Evolutionary conservation across 2,797 vertebrate genomes (phyloP).

Genomic region (Nothura maculosa): DNA sequence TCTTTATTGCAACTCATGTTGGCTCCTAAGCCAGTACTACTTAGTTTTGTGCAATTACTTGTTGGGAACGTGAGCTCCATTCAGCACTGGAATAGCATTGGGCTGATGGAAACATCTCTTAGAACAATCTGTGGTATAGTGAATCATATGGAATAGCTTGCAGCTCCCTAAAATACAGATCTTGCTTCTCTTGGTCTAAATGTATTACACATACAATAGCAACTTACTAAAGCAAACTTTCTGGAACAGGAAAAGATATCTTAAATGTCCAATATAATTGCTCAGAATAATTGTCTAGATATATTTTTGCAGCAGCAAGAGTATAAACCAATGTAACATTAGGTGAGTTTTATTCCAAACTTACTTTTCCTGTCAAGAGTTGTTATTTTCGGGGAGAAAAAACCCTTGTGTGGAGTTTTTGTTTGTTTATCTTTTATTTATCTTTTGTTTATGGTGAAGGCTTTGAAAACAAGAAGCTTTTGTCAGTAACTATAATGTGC

Average conservation of each 20-base stretch:
- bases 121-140: constrained; percentile 25
- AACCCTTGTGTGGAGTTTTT: not conserved
- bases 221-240: not conserved
- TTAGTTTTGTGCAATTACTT: not conserved
- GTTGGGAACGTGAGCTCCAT: not conserved
- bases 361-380: not conserved
- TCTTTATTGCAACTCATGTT: not conserved
- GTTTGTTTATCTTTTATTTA: constrained; percentile 4
- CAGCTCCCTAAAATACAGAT: not conserved
- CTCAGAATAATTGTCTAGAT: too few species aligned
- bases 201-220: not conserved
- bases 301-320: not conserved
- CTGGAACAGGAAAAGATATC: not conserved
- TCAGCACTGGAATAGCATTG: not conserved
- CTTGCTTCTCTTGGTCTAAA: not conserved
- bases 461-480: not conserved
- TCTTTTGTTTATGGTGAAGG: not conserved
- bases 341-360: not conserved
- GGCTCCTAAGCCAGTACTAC: not conserved
- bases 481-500: not conserved
- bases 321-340: not conserved
- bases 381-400: constrained; percentile 5
- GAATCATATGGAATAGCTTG: not conserved
- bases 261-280: not conserved
- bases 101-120: not conserved